Conservation (phyloP, 1,140 invertebrate species). For the Polypedilum pembai region DNA sequence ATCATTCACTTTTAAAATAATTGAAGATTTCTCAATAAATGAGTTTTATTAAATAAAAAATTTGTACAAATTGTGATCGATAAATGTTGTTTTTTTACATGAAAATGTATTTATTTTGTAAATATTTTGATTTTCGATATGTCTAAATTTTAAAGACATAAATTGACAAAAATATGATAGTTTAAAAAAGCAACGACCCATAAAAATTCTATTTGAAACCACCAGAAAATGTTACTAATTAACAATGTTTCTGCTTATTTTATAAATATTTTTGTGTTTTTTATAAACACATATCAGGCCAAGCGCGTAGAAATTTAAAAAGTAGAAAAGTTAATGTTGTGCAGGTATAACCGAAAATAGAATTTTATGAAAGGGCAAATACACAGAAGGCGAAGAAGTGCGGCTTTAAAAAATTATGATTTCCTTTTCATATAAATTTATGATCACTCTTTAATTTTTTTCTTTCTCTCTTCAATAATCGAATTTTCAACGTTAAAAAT, state of each 20-base stretch:
- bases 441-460: neutral
- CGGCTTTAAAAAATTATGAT: slow-evolving; percentile 26
- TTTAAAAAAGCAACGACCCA: neutral
- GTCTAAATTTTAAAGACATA: no score
- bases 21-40: no score
- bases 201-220: neutral
- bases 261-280: neutral
- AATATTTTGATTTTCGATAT: no score
- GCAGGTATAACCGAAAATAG: neutral
- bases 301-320: no score
- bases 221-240: neutral
- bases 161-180: no score
- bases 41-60: no score
- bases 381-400: slow-evolving; percentile 11
- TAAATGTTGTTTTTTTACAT: no score
- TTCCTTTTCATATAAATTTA: slow-evolving; percentile 26
- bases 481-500: neutral
- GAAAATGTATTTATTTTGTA: no score
- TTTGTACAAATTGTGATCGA: no score
- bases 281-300: no score
- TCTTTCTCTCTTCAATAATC: neutral
- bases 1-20: no score
- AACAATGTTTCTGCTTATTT: slow-evolving; percentile 12
- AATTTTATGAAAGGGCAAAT: neutral
- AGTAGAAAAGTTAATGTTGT: neutral